Percentiles rank a stretch among this genome's conserved stretches.
Evolutionary conservation across 2,888 invertebrate genomes (phyloP).

Genomic region (Calameuta filiformis): DNA sequence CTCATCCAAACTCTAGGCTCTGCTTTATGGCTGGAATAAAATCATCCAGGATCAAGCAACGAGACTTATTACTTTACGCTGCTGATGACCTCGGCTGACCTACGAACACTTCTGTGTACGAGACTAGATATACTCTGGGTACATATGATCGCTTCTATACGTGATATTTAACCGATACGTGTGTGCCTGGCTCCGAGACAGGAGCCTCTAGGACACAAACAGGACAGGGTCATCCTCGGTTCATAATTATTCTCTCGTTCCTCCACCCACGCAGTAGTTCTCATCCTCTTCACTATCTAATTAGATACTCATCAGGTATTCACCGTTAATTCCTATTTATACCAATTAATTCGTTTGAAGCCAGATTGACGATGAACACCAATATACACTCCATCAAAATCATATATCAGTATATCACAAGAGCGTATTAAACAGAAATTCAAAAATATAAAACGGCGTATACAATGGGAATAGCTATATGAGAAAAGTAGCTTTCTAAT

Average conservation of each 20-base stretch:
- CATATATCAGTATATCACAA: neutral
- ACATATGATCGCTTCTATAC: neutral
- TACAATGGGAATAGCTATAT: neutral
- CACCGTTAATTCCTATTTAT: neutral
- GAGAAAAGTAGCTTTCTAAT: neutral
- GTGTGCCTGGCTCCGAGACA: neutral
- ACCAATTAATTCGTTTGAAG: neutral
- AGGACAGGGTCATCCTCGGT: slow-evolving; percentile 44
- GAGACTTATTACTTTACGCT: slow-evolving; percentile 2
- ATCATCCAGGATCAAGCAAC: neutral
- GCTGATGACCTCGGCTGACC: slow-evolving; percentile 50
- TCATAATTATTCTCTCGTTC: slow-evolving; percentile 47
- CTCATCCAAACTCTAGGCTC: neutral
- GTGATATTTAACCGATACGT: neutral
- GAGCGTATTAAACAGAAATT: neutral
- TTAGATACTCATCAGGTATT: slow-evolving; percentile 37
- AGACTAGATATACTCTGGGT: slow-evolving; percentile 9
- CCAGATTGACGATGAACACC: neutral
- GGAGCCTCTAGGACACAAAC: slow-evolving; percentile 23
- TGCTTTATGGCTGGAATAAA: neutral
- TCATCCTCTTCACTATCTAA: slow-evolving; percentile 43
- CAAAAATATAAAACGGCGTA: neutral
- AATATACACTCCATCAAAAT: neutral
- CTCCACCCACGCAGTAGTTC: slow-evolving; percentile 38
- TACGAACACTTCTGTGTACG: slow-evolving; percentile 30